Base-by-base conservation (phyloP, 2,888 invertebrate species). In the Euplagia quadripunctaria region DNA sequence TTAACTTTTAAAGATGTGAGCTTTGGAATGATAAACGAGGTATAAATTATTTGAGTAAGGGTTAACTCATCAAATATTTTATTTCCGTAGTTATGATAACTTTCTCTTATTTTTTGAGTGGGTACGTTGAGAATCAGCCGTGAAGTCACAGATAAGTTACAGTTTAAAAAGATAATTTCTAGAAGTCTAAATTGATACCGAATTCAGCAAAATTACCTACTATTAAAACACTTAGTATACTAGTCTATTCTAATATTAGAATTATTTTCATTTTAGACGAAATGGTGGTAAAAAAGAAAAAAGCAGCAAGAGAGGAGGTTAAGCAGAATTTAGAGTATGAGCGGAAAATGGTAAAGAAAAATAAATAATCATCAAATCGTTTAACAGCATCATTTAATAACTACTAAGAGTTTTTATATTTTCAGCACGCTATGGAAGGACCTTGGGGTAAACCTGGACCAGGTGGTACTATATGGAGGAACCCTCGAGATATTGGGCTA, bases 381-480 rank as follows among this genome's bases (percentile, higher is more conserved):
- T 61, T 20, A 6, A 6, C 0, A 20, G 4, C 5, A 31, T 61
- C 11, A 61, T 12, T 14, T 61, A 5, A 31, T 31, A 0, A 61
- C 6, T 31, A 20, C 1, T 1, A 6, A 64, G 8, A 51, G 16
- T 20, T 43, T 77, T 70, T 8, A 61, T 71, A 70, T 78, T 93
- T 93, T 83, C 88, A 96, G 94, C 91, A 94, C 81, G 89, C 90
- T 4, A 89, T 94, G 89, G 93, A 92, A 52, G 94, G 94, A 68
- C 97, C 97, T 46, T 97, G 97, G 97, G 97, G 97, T 74, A 96
- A 95, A 85, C 96, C 96, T 41, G 97, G 97, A 79, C 97, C 97
- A 67, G 98, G 98, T 71, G 98, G 98, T 79, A 95, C 96, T 71
- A 96, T 96, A 81, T 98, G 98, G 98, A 96, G 98, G 88, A 97